These are phyloP conservation scores for Leucosticte australis DNA, from an alignment of 2,113 vertebrate species.

Conservation along the genomic window DNA sequence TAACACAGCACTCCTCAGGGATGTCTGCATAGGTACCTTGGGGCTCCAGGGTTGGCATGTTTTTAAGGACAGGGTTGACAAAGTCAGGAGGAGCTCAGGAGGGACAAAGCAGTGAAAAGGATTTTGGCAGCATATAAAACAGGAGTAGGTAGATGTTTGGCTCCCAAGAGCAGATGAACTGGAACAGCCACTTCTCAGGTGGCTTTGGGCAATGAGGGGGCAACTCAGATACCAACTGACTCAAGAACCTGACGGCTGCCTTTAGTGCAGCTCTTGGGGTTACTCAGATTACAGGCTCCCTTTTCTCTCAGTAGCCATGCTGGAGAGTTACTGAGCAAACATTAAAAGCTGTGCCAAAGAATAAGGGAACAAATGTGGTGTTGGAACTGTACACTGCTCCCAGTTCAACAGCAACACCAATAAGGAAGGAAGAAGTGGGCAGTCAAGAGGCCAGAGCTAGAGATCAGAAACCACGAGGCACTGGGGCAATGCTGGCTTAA, in stretches of 20 bases:
- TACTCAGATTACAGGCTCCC: background rate
- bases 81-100: background rate
- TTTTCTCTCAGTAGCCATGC: background rate
- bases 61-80: background rate
- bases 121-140: background rate
- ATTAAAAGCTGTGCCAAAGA: background rate
- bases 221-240: background rate
- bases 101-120: background rate
- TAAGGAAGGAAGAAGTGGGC: background rate
- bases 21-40: fast-evolving
- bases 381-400: background rate
- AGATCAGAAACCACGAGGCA: background rate
- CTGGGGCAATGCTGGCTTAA: background rate
- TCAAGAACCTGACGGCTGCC: background rate
- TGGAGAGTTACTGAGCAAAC: background rate
- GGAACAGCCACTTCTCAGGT: background rate
- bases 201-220: background rate
- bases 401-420: background rate
- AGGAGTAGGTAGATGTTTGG: background rate
- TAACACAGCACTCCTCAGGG: background rate
- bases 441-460: background rate
- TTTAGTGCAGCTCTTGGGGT: background rate
- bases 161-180: background rate
- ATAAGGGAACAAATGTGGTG: background rate
- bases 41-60: background rate